Conservation (phyloP, 2,797 vertebrate species). For the Typhlichthys subterraneus region DNA sequence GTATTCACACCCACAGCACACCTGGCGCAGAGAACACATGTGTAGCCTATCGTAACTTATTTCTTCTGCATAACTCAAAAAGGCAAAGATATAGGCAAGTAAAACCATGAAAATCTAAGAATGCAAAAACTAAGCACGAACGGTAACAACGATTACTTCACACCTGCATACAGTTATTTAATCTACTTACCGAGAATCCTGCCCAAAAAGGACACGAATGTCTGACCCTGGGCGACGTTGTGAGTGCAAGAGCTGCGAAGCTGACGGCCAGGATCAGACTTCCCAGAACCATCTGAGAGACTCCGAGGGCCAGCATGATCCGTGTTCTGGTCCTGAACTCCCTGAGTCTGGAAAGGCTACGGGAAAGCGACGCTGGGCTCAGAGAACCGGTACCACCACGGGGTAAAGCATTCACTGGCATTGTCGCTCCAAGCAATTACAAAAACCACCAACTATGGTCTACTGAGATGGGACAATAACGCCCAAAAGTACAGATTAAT, state of each 20-base stretch:
- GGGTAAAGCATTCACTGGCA: constrained; percentile 83
- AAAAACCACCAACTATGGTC: constrained; percentile 18
- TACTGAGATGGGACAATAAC: constrained; percentile 27
- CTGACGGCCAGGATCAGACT: constrained; percentile 96
- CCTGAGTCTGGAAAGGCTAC: constrained; percentile 89
- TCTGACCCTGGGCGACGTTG: constrained; percentile 92
- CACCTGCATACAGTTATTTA: not conserved
- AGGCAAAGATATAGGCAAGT: not conserved
- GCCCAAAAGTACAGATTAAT: constrained; percentile 25
- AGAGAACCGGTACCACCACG: constrained; percentile 79
- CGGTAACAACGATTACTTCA: not conserved
- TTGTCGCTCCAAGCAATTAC: constrained; percentile 49
- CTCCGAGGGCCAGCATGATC: constrained; percentile 93
- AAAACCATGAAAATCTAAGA: not conserved
- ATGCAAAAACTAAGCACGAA: not conserved
- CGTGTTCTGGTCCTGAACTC: constrained; percentile 89
- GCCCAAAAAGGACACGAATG: constrained; percentile 99
- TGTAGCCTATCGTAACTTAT: not conserved
- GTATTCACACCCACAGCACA: not conserved
- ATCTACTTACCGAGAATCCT: constrained; percentile 93
- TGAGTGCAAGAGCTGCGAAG: constrained; percentile 95
- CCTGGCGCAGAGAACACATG: not conserved
- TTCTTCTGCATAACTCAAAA: not conserved
- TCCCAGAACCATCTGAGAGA: constrained; percentile 94
- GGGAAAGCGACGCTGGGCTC: constrained; percentile 86